A percentile compares a stretch with the other conserved stretches of the same genome.
These are phyloP conservation scores for Macropis europaea DNA, from an alignment of 2,888 invertebrate genomes.

Conservation along the genomic window DNA sequence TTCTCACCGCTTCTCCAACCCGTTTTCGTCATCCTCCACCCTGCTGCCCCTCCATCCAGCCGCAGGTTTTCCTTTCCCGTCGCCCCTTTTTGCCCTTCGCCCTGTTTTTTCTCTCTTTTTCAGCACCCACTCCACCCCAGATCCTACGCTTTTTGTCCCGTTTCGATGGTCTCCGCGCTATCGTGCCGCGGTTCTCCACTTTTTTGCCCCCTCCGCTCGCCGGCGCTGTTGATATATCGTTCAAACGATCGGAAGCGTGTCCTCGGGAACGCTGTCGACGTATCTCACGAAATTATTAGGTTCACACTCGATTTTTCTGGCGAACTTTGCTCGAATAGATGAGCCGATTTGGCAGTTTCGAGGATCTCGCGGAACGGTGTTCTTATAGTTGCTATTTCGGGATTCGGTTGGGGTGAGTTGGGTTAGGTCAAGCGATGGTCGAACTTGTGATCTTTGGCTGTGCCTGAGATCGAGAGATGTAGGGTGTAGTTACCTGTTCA, in stretches of 20 bases:
- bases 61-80: not conserved
- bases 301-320: too few relatives aligned
- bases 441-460: too few relatives aligned
- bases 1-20: constrained; percentile 1
- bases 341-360: too few relatives aligned
- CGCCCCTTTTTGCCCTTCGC: not conserved
- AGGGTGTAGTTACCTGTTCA: too few relatives aligned
- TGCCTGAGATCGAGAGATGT: too few relatives aligned
- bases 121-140: not conserved
- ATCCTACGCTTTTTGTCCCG: too few relatives aligned
- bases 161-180: not conserved
- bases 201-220: not conserved
- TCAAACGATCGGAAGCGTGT: not conserved
- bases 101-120: not conserved
- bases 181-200: too few relatives aligned
- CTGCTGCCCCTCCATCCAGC: not conserved
- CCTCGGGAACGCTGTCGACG: too few relatives aligned
- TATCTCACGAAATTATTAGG: too few relatives aligned
- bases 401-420: too few relatives aligned
- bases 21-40: not conserved
- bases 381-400: not conserved
- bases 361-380: not conserved
- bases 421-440: too few relatives aligned
- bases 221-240: constrained; percentile 17
- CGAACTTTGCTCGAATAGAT: too few relatives aligned